Conservation (phyloP, 2,113 vertebrate genomes). For the Sylvietta virens region DNA sequence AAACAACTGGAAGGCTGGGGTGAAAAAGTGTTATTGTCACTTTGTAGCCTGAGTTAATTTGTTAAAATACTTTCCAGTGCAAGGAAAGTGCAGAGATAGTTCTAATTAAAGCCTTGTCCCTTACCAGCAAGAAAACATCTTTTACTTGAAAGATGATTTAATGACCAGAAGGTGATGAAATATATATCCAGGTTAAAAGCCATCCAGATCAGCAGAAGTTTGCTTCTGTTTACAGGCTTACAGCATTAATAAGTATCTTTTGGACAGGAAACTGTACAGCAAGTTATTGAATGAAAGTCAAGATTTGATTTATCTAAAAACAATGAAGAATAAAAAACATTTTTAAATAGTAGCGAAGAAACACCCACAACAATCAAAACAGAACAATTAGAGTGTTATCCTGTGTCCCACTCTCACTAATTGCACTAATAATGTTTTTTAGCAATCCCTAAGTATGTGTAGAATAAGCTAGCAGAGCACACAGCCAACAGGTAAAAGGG, state of each 20-base stretch:
- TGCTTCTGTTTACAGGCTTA: not conserved
- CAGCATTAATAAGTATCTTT: not conserved
- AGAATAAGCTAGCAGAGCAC: not conserved
- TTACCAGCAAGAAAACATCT: not conserved
- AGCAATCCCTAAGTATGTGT: not conserved
- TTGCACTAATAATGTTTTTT: not conserved
- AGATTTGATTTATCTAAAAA: not conserved
- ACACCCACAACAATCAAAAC: not conserved
- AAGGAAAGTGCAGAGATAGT: not conserved
- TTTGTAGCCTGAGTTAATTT: not conserved
- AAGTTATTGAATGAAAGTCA: not conserved
- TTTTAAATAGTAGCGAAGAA: not conserved
- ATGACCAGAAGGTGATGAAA: not conserved
- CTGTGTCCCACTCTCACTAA: not conserved
- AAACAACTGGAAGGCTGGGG: not conserved
- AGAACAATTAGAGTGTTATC: not conserved
- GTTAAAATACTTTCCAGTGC: not conserved
- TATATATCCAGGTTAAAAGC: not conserved
- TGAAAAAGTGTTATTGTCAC: not conserved
- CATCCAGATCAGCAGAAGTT: not conserved
- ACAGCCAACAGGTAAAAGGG: not conserved
- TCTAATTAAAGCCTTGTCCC: not conserved
- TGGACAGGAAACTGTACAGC: not conserved
- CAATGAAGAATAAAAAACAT: not conserved
- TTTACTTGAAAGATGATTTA: not conserved